Evolutionary conservation across 23 tunicate species (phyloP).

Genomic region (Halocynthia aurantium): DNA sequence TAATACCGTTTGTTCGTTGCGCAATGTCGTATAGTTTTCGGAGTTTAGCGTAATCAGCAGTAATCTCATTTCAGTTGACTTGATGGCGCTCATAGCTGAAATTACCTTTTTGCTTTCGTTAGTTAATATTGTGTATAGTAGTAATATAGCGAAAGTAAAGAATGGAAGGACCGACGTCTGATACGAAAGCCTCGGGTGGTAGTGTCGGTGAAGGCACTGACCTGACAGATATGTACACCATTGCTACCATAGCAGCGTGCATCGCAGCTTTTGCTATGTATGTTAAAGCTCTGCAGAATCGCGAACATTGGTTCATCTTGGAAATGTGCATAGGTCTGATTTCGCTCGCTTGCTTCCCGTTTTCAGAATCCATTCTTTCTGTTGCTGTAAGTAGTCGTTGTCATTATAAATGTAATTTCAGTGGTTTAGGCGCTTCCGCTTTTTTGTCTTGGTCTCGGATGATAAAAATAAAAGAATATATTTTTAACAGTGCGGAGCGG

Average conservation of each 20-base stretch:
- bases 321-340: conserved; percentile 6
- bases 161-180: neutral
- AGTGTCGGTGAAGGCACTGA: neutral
- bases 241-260: neutral
- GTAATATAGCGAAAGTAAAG: too few relatives aligned
- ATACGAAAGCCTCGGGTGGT: neutral
- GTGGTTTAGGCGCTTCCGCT: neutral
- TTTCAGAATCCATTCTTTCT: conserved; percentile 3
- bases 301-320: conserved; percentile 23
- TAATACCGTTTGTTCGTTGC: too few relatives aligned
- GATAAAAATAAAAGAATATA: neutral
- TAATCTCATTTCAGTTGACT: too few relatives aligned
- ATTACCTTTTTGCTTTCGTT: too few relatives aligned
- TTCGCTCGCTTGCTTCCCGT: neutral
- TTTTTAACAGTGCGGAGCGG: neutral
- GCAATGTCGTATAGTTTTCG: too few relatives aligned
- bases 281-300: conserved; percentile 18
- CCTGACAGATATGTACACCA: conserved; percentile 7
- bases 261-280: conserved; percentile 1
- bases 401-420: neutral
- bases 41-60: too few relatives aligned
- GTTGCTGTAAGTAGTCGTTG: conserved; percentile 9
- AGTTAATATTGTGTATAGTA: too few relatives aligned
- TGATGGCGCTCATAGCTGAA: too few relatives aligned
- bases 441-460: neutral